Base-by-base conservation (phyloP, 2,888 invertebrate genomes). In the Mythimna ferrago region DNA sequence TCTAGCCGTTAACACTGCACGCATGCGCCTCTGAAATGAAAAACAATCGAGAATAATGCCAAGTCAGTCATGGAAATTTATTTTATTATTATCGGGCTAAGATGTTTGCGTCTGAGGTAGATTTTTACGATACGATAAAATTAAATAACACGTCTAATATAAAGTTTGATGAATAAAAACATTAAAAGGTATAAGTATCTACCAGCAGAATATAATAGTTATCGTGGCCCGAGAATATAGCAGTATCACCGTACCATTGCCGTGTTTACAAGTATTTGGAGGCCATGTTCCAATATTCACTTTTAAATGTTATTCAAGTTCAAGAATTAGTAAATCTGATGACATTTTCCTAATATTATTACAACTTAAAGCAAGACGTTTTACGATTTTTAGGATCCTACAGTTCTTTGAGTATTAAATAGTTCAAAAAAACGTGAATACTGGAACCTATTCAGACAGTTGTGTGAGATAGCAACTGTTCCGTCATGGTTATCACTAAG, bases 1-100 rank as follows among this genome's bases (percentile, higher is more conserved):
- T 91, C 91, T 96, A 95, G 94, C 96, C 96, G 90, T 94, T 92
- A 93, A 94, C 93, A 94, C 95, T 93, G 94, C 94, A 93, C 93
- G 96, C 96, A 96, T 96, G 96, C 94, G 96, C 96, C 96, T 96
- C 96, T 96, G 96, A 95, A 96, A 96, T 93, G 90, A 90, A 95
- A 95, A 94, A 95, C 93, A 94, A 91, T 92, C 91, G 94, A 95
- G 93, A 95, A 95, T 95, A 94, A 95, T 96, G 96, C 96, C 92
- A 89, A 95, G 95, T 94, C 94, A 94, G 96, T 96, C 96, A 96
- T 96, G 96, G 96, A 95, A 95, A 95, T 96, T 96, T 94, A 90
- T 90, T 86, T 84, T 77, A 80, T 75, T 91, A 89, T 89, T 88
- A 83, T 90, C 91, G 89, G 90, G 90, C 90, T 87, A 90, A 80